Conservation (phyloP, 2,797 vertebrate genomes). For the Picus viridis region DNA sequence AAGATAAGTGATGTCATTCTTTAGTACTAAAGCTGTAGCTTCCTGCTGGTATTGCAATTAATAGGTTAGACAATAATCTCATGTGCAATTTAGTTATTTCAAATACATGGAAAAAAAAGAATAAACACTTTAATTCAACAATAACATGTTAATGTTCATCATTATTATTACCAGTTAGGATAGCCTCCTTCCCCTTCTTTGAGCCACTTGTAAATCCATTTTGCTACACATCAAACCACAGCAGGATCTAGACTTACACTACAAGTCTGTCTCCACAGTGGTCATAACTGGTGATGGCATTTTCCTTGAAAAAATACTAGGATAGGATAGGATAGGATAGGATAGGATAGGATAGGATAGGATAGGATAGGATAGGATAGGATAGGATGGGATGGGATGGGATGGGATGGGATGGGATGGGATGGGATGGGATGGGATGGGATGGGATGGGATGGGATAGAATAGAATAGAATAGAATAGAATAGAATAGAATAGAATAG, state of each 20-base stretch:
- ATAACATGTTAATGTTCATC: not conserved
- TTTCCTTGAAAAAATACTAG: not conserved
- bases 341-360: too few species aligned
- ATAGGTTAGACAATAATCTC: not conserved
- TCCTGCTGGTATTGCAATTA: slow-evolving; percentile 1
- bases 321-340: too few species aligned
- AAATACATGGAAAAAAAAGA: not conserved
- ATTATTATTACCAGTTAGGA: not conserved
- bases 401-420: too few species aligned
- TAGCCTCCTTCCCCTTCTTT: not conserved
- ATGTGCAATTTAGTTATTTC: not conserved
- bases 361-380: too few species aligned
- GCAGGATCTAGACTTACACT: not conserved
- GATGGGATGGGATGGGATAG: too few species aligned
- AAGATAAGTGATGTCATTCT: not conserved
- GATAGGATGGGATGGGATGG: too few species aligned
- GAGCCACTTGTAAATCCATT: not conserved
- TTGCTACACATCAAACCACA: not conserved
- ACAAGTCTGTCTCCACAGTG: not conserved
- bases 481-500: too few species aligned
- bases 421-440: too few species aligned
- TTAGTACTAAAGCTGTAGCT: not conserved
- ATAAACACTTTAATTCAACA: not conserved
- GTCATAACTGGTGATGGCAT: not conserved
- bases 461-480: too few species aligned